Evolutionary conservation across 2,113 vertebrate genomes (phyloP).

Genomic region (Malaclemys terrapin): DNA sequence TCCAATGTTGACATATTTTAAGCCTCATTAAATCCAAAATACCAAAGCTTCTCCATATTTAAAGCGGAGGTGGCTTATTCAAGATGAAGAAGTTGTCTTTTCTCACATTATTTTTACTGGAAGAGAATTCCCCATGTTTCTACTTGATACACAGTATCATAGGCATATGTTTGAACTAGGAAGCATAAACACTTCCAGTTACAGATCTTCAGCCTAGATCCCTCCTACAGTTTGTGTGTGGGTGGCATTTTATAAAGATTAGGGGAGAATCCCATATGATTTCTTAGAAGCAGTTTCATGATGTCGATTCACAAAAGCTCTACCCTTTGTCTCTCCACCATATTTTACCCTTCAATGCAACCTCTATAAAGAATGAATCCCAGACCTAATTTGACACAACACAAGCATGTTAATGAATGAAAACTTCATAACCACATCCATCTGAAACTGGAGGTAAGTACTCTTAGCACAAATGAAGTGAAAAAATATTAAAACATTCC

Average conservation of each 20-base stretch:
- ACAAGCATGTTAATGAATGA: neutral
- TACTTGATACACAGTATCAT: neutral
- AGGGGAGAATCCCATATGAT: neutral
- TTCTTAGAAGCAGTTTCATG: neutral
- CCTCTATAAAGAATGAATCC: neutral
- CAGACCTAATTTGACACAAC: neutral
- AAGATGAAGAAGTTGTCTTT: neutral
- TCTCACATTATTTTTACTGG: neutral
- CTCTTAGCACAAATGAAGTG: neutral
- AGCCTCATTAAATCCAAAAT: slow-evolving; percentile 26
- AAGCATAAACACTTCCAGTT: neutral
- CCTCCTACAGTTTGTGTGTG: neutral
- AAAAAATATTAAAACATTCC: neutral
- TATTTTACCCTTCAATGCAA: neutral
- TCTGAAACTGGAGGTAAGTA: neutral
- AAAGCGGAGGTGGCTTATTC: neutral
- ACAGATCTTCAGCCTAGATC: neutral
- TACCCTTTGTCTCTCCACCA: neutral
- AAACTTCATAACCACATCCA: neutral
- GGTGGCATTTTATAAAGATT: neutral
- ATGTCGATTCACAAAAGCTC: neutral
- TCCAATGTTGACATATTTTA: slow-evolving; percentile 17
- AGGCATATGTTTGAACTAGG: neutral
- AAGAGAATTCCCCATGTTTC: neutral
- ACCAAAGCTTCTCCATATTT: neutral